Base-by-base conservation (phyloP, 2,888 invertebrate genomes). In the Cosmia pyralina region DNA sequence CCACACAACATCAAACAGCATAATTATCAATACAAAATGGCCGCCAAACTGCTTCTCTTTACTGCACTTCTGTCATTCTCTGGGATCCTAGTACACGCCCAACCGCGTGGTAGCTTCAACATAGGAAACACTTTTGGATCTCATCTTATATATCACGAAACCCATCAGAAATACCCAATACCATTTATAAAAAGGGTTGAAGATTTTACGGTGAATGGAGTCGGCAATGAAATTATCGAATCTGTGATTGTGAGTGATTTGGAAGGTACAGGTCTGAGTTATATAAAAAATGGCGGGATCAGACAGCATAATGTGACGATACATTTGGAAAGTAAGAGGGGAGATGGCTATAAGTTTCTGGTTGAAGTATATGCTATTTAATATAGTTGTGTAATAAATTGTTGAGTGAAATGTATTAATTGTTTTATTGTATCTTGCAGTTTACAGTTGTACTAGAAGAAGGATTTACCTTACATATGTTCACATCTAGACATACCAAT, bases 291-390 rank as follows among this genome's bases (percentile, higher is more conserved):
- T 5, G 91, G 91, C 0, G 91, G 91, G 0, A n/a, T 91, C 11
- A 89, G 89, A 2, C 48, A 64, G 6, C 75, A 64, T 4, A 85
- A 81, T 28, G 89, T 90, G 2, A 86, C 87, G 0, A 85, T 91
- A 5, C 85, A 84, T 53, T 75, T 91, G 22, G 73, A 87, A 50
- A 82, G 88, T 60, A n/a, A n/a, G 5, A 79, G 74, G 4, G 87
- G 88, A 3, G 44, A 72, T 2, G 90, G 90, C 0, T 91, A 87
- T 41, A 88, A 88, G 55, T 90, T 88, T 38, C n/a, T 89, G 8
- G 80, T 90, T 0, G 77, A 89, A 58, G 88, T 90, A 7, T 90
- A 86, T 70, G 89, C 87, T 41, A 67, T 75, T 73, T 70, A 62
- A 81, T 76, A 17, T 22, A 7, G 10, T 34, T 48, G 10, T 50